A percentile compares a stretch with the other conserved stretches of the same genome.
These are phyloP conservation scores for Megastigmus dorsalis DNA, from an alignment of 2,888 invertebrate species.

Conservation along the genomic window DNA sequence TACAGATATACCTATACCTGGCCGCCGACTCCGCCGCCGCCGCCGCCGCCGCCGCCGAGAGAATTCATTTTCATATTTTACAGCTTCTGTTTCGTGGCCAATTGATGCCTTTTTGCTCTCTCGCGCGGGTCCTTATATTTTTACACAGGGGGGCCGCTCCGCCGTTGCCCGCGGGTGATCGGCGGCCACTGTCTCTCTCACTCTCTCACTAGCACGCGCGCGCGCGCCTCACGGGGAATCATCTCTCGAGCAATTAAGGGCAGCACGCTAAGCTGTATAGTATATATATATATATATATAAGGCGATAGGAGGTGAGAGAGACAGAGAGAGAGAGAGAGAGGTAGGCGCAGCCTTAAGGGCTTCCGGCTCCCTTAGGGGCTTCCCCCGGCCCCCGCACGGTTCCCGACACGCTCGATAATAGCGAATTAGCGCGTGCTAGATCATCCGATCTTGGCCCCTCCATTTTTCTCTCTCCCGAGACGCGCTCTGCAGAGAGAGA, in stretches of 20 bases:
- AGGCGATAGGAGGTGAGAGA: background rate
- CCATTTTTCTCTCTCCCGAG: no score
- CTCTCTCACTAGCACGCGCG: no score
- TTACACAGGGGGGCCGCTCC: background rate
- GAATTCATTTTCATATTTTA: conserved; percentile 54
- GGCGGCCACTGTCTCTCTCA: no score
- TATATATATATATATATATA: no score
- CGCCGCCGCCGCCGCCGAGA: no score
- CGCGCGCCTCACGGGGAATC: background rate
- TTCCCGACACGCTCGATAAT: conserved; percentile 25
- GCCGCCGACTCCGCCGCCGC: no score
- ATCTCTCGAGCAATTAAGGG: conserved; percentile 32
- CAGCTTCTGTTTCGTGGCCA: conserved; percentile 52
- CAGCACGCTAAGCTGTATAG: no score
- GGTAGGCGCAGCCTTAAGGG: conserved; percentile 12
- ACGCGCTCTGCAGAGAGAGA: background rate
- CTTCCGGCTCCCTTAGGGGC: conserved; percentile 24
- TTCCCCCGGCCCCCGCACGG: background rate
- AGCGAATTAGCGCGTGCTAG: conserved; percentile 29
- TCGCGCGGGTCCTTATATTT: background rate
- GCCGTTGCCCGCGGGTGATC: no score
- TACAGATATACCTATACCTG: no score
- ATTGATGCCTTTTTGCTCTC: conserved; percentile 27
- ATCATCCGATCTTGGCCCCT: background rate
- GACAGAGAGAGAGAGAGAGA: no score